Conservation (phyloP, 92 coral and sea anemone genomes). For the Paramuricea clavata region DNA sequence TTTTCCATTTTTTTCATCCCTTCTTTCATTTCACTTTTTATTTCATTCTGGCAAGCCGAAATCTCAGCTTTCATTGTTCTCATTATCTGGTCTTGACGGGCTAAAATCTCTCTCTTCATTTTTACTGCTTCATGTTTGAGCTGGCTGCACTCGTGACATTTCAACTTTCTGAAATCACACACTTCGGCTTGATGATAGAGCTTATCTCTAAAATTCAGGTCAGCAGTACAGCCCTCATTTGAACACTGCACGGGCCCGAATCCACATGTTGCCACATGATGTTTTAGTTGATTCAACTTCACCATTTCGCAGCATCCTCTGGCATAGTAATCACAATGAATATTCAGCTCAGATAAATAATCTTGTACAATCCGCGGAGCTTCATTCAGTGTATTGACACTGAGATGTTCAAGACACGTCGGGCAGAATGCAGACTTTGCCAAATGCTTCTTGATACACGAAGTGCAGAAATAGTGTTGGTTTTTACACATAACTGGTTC, state of each 20-base stretch:
- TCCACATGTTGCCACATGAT: slow-evolving; percentile 51
- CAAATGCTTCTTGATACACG: slow-evolving; percentile 71
- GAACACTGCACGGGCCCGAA: slow-evolving; percentile 65
- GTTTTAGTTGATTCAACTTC: slow-evolving; percentile 38
- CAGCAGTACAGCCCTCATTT: slow-evolving; percentile 55
- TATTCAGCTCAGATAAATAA: slow-evolving; percentile 49
- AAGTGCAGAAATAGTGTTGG: slow-evolving; percentile 69
- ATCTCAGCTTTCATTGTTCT: background rate
- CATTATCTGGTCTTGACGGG: background rate
- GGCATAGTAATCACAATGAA: slow-evolving; percentile 60
- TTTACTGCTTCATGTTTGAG: background rate
- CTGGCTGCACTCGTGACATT: background rate
- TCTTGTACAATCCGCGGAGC: slow-evolving; percentile 67
- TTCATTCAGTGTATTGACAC: slow-evolving; percentile 32
- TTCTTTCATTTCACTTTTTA: background rate
- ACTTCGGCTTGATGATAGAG: slow-evolving; percentile 6
- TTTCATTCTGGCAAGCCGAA: background rate
- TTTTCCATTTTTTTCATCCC: background rate
- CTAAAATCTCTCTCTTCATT: background rate
- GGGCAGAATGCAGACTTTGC: slow-evolving; percentile 59
- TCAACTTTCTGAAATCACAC: slow-evolving; percentile 5
- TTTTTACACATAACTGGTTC: slow-evolving; percentile 73
- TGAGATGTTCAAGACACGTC: slow-evolving; percentile 58
- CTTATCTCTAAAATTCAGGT: background rate
- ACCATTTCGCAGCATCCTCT: slow-evolving; percentile 61